Base-by-base conservation (phyloP, 64 coral and sea anemone genomes). In the Cladopsammia gracilis region DNA sequence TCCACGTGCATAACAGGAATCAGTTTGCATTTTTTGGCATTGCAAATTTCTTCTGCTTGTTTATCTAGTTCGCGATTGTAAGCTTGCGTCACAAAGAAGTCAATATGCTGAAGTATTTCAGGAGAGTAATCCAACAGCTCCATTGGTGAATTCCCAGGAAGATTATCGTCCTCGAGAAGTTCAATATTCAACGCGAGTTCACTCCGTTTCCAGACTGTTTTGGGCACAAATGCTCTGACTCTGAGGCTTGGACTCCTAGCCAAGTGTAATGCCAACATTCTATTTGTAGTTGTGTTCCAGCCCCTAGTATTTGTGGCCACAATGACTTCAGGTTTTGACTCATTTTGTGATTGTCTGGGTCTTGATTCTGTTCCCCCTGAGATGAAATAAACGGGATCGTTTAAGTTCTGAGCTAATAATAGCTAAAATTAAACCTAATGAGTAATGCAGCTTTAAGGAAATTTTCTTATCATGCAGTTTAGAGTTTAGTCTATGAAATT, bases 231-330 rank as follows among this genome's bases (percentile, higher is more conserved):
- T 47, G 26, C 70, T 73, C 70, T 73, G 42, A 73, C 26, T 12
- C 43, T 12, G 70, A 73, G 70, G 44, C 43, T 73, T 15, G 9
- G 3, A 73, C 45, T 23, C 70, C 4, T 48, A 11, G 43, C 70
- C 14, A 73, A 73, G 26, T 13, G 13, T 5, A 14, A 2, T 73
- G 70, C 43, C 42, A 73, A 46, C 34, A 72, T 5, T 72, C 70
- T 43, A 72, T 72, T 72, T 47, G 26, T 72, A 45, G 70, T 72
- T 47, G 70, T 72, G 42, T 72, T 72, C 70, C 70, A 72, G 7
- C 25, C 70, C 70, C 25, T 3, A 16, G 25, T 12, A 46, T 72
- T 26, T 72, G 25, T 44, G 7, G 42, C 70, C 25, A 43, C 13
- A 10, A 72, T 4, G 8, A 72, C 70, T 43, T 72, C 70, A 14